These are phyloP conservation scores for Gephyroberyx darwinii DNA, from an alignment of 2,797 vertebrate genomes.

Conservation along the genomic window DNA sequence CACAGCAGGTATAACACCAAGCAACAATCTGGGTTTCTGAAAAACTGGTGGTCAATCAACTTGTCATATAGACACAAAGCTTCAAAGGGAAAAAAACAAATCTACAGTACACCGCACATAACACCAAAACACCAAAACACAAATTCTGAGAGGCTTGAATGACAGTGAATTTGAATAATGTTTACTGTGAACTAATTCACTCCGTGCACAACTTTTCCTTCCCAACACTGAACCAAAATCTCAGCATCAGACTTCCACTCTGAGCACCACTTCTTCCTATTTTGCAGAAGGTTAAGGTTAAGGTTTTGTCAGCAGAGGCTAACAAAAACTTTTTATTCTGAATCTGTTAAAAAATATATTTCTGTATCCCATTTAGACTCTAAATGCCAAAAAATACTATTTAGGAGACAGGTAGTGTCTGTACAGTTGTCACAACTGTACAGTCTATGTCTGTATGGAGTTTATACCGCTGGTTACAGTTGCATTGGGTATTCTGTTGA, in stretches of 20 bases:
- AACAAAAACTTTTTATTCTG: not conserved
- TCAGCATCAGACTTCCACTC: not conserved
- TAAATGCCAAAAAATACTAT: conserved; percentile 1
- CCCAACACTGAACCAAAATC: not conserved
- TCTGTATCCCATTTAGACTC: conserved; percentile 14
- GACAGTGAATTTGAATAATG: not conserved
- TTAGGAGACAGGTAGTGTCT: not conserved
- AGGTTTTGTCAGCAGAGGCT: no score
- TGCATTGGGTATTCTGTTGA: not conserved
- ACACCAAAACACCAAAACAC: not conserved
- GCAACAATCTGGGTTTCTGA: not conserved
- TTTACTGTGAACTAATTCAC: not conserved
- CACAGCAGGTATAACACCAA: not conserved
- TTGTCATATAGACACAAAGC: not conserved
- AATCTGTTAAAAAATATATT: conserved; percentile 1
- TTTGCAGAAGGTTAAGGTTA: no score
- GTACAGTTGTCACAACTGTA: conserved; percentile 7
- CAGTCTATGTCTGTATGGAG: not conserved
- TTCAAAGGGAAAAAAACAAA: not conserved
- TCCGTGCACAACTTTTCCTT: conserved; percentile 1
- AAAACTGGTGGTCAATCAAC: conserved; percentile 9
- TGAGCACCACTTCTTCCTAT: no score
- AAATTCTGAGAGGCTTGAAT: not conserved
- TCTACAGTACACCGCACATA: not conserved
- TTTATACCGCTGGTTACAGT: not conserved